Base-by-base conservation (phyloP, 2,888 invertebrate genomes). In the Sycophila texana region DNA sequence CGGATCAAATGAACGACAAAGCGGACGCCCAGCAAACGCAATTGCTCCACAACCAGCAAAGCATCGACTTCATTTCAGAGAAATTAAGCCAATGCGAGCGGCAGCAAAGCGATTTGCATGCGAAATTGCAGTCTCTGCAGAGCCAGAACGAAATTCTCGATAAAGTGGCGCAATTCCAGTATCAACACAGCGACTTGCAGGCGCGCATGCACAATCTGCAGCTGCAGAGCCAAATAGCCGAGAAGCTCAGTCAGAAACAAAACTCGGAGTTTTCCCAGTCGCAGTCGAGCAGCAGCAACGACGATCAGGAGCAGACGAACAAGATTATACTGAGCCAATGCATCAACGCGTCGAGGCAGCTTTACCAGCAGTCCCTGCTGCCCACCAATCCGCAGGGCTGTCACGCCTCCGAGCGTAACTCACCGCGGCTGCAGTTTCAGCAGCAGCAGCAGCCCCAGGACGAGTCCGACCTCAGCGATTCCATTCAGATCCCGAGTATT, bases 111-210 rank as follows among this genome's bases (percentile, higher is more conserved):
- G 89, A 90, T 51, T 85, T 90, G 0, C 90, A 90, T 63, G 89
- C 89, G 3, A 89, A 88, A 66, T 72, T 90, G 14, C 89, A 90
- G 73, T 89, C 88, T 73, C 84, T 90, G 1, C 90, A 90, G 76
- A 90, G 85, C 83, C 90, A 90, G 63, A 90, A 90, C 82, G 88
- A 89, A 60, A 89, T 90, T 47, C 84, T 90, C 0, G 90, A 90
- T 75, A 90, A 89, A 73, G 90, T 90, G 0, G 88, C 90, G 0
- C 88, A 88, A 63, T 89, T 87, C 75, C 90, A 90, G 72, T 88
- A 88, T 57, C 88, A 87, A 22, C 88, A 89, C 57, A 86, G 81
- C 74, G 90, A 90, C 79, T 77, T 89, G 2, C 90, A 90, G 57
- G 85, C 84, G 0, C 86, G 89, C 16, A 82, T 89, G 60, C 89